phyloP scores from a whole-genome alignment of 2,888 invertebrate species.

The Melikaiella ostensackeni region DNA sequence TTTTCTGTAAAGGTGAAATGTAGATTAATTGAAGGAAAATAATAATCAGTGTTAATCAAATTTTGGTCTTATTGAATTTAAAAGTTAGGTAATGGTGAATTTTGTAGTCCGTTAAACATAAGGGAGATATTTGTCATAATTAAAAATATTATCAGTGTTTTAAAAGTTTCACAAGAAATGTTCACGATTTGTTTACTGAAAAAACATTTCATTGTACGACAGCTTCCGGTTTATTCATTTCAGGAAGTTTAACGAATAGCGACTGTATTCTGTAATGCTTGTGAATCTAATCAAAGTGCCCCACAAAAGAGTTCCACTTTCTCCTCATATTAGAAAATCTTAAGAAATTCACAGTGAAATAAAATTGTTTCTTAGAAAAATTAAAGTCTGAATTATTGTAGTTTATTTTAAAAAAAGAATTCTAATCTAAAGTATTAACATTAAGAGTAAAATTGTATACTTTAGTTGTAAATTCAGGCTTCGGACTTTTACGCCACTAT shows the following conservation, averaged over 20 bases:
- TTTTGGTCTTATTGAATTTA: neutral
- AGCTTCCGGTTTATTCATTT: neutral
- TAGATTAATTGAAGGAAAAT: neutral
- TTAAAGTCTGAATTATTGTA: no score
- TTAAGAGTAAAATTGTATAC: no score
- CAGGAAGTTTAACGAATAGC: neutral
- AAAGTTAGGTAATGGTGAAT: neutral
- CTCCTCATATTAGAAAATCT: slow-evolving; percentile 16
- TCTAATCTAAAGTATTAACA: no score
- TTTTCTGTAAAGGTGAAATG: neutral
- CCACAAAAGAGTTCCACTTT: slow-evolving; percentile 16
- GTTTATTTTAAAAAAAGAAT: no score
- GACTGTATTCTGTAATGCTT: neutral
- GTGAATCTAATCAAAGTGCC: slow-evolving; percentile 25
- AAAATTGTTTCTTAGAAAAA: no score
- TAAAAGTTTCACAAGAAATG: neutral
- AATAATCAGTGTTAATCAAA: neutral
- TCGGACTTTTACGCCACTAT: no score
- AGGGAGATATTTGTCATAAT: neutral
- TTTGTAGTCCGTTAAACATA: neutral
- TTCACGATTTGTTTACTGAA: neutral
- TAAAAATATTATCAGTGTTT: neutral
- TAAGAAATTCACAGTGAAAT: neutral
- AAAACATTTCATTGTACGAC: neutral
- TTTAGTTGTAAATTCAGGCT: no score